Evolutionary conservation across 1,140 invertebrate genomes (phyloP), one percentile per base, ranked within the genome.

Genomic region (Pogonus chalceus): DNA sequence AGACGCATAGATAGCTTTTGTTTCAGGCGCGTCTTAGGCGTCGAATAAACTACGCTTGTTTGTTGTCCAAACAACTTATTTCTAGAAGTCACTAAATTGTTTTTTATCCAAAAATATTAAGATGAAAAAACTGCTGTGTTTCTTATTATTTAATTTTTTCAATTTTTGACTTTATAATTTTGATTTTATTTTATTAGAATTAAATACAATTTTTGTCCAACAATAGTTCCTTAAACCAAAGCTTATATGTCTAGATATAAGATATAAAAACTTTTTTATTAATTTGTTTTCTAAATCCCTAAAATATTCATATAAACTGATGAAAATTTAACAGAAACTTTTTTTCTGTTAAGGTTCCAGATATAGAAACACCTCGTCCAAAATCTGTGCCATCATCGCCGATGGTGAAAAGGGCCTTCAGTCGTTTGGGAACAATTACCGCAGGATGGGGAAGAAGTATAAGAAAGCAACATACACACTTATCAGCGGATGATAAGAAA

Each of bases 381-480:
- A 94, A 94, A 77, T 92, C 90, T 68, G 90, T 93, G 24, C 90
- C 91, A 1, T 92, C 88, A 59, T 93, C 90, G 24, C 92, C 92
- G n/a, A 93, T 92, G 87, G 88, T 94, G 56, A 92, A 92, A 70
- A 78, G 92, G 23, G 90, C 90, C 1, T 92, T 95, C 67, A 90
- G 88, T 2, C 77, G 90, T 23, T 72, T 95, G 48, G 89, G 90
- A 12, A 91, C 85, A 3, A 84, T 94, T 53, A 93, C 90, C 7
- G 87, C 90, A 1, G 89, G 90, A 47, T 93, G 90, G 88, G 90
- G 90, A 2, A 76, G 87, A 21, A 89, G 86, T 20, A 90, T 89
- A 57, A 76, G 87, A 52, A 85, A 84, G 56, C 77, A 84, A 62
- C 77, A 85, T 62, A 76, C 83, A 9, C 78, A 87, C 59, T 67